A percentile compares a stretch with the other conserved stretches of the same genome.
These are phyloP conservation scores for Oenanthe melanoleuca DNA, from an alignment of 2,113 vertebrate genomes.

Conservation along the genomic window DNA sequence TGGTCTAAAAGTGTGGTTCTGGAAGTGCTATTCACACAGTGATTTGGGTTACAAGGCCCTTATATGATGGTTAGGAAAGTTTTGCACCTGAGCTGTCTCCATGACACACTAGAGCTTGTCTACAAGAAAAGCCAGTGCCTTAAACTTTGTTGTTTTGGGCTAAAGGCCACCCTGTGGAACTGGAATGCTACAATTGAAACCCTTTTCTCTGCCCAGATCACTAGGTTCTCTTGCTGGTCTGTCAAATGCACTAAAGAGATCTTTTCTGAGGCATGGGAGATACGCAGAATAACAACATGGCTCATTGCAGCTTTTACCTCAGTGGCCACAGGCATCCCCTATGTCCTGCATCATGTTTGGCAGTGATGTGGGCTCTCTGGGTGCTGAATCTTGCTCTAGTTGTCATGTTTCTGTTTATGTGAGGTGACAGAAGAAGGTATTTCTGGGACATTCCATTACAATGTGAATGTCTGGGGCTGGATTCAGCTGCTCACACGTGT, in stretches of 20 bases:
- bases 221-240: not conserved
- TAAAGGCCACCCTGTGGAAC: not conserved
- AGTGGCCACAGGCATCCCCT: not conserved
- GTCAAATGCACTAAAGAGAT: not conserved
- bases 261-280: not conserved
- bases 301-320: not conserved
- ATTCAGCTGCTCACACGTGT: not conserved
- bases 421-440: not conserved
- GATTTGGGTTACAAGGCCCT: not conserved
- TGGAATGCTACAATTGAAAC: not conserved
- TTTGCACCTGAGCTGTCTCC: not conserved
- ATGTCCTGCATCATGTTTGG: not conserved
- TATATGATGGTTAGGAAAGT: not conserved
- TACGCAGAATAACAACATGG: not conserved
- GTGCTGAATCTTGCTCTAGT: not conserved
- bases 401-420: not conserved
- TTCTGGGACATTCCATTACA: not conserved
- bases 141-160: not conserved
- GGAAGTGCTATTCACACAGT: not conserved
- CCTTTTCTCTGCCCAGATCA: not conserved
- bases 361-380: rapidly evolving
- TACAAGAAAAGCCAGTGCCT: not conserved
- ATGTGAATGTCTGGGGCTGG: not conserved
- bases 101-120: rapidly evolving
- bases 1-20: not conserved